Conservation (phyloP, 2,113 vertebrate species). For the Sorex araneus region DNA sequence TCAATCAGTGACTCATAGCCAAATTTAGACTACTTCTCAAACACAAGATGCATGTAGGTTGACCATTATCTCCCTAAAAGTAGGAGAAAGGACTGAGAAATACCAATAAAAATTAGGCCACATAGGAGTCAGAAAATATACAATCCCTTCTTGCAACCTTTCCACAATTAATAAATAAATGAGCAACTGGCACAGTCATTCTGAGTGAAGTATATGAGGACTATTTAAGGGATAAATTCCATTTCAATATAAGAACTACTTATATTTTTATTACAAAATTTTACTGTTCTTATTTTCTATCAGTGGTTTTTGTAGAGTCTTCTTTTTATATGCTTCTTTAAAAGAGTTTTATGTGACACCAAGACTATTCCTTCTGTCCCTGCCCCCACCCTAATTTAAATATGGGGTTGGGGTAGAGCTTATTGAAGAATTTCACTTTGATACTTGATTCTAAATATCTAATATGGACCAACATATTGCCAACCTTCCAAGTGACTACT, state of each 20-base stretch:
- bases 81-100: neutral
- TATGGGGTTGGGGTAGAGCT: slow-evolving; percentile 26
- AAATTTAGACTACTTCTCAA: neutral
- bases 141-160: neutral
- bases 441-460: slow-evolving; percentile 32
- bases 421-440: slow-evolving; percentile 48
- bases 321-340: slow-evolving; percentile 40
- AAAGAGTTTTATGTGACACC: neutral
- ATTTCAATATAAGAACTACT: slow-evolving; percentile 17
- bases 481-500: neutral
- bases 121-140: neutral
- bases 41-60: neutral
- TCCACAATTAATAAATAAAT: neutral
- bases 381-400: slow-evolving; percentile 12
- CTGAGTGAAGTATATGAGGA: neutral
- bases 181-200: neutral
- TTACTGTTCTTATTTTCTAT: slow-evolving; percentile 45
- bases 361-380: slow-evolving; percentile 45
- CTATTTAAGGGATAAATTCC: slow-evolving; percentile 51
- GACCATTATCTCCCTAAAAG: neutral
- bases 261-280: slow-evolving; percentile 26
- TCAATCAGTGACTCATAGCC: neutral
- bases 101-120: neutral
- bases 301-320: neutral
- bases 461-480: neutral